phyloP scores from a whole-genome alignment of 2,113 vertebrate genomes.

The Stictonetta naevosa region DNA sequence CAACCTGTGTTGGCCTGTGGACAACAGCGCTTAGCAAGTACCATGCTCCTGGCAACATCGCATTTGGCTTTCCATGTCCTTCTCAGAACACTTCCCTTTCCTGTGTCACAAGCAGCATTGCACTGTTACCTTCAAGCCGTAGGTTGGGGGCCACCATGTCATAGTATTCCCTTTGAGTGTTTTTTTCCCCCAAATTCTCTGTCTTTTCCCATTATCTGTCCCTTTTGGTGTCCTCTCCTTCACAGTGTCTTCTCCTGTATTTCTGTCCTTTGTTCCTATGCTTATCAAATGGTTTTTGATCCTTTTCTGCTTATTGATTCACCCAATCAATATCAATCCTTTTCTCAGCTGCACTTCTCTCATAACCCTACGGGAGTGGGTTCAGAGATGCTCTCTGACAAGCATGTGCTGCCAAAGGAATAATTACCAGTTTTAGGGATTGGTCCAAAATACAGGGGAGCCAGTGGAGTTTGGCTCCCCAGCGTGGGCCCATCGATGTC shows the following conservation, averaged over 20 bases:
- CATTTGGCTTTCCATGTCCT: background rate
- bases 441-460: background rate
- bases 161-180: background rate
- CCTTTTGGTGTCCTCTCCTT: background rate
- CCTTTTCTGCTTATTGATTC: background rate
- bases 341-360: background rate
- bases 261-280: background rate
- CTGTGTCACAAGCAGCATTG: background rate
- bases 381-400: background rate
- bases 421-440: background rate
- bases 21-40: background rate
- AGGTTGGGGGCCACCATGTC: background rate
- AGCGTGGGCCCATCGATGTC: background rate
- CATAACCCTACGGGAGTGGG: background rate
- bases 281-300: background rate
- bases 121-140: background rate
- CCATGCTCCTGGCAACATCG: fast-evolving
- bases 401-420: background rate
- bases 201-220: background rate
- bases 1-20: background rate
- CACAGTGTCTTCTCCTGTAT: background rate
- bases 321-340: background rate
- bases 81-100: background rate
- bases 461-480: background rate
- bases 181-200: background rate